Percentiles rank a stretch among this genome's conserved stretches.
phyloP scores from a whole-genome alignment of 2,888 invertebrate species.

The Asteroscopus sphinx region DNA sequence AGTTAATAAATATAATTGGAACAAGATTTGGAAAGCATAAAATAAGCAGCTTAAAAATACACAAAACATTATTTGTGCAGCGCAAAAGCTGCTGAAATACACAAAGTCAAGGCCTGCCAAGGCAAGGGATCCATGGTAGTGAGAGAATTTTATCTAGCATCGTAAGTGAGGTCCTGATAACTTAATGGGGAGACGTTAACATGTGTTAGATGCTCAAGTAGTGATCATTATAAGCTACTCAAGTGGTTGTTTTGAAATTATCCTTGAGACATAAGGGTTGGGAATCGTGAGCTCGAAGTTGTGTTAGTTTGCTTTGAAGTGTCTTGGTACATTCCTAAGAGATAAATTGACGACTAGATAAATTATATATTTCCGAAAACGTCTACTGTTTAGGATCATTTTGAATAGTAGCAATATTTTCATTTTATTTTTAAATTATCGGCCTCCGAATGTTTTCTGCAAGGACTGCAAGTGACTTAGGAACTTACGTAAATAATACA shows the following conservation, averaged over 20 bases:
- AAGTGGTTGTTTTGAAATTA: slow-evolving; percentile 54
- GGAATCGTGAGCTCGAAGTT: slow-evolving; percentile 40
- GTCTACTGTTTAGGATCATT: too few relatives aligned
- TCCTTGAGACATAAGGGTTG: slow-evolving; percentile 48
- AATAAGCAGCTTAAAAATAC: too few relatives aligned
- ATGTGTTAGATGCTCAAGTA: slow-evolving; percentile 54
- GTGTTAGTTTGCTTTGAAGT: slow-evolving; percentile 34
- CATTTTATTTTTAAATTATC: too few relatives aligned
- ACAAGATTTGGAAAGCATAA: too few relatives aligned
- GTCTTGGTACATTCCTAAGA: slow-evolving; percentile 34
- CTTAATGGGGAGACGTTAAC: slow-evolving; percentile 56
- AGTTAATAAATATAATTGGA: too few relatives aligned
- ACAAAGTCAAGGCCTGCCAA: slow-evolving; percentile 12
- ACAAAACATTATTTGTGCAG: slow-evolving; percentile 16
- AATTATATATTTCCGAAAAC: too few relatives aligned
- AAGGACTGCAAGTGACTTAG: background rate
- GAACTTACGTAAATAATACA: too few relatives aligned
- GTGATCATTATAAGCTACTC: slow-evolving; percentile 58
- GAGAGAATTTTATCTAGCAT: slow-evolving; percentile 54
- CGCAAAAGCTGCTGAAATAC: slow-evolving; percentile 38
- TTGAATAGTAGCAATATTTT: too few relatives aligned
- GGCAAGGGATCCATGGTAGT: slow-evolving; percentile 34
- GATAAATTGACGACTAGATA: too few relatives aligned
- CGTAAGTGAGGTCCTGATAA: slow-evolving; percentile 56
- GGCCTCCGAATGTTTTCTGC: too few relatives aligned